Conservation (phyloP, 2,888 invertebrate species). For the Sarcophaga variegata region DNA sequence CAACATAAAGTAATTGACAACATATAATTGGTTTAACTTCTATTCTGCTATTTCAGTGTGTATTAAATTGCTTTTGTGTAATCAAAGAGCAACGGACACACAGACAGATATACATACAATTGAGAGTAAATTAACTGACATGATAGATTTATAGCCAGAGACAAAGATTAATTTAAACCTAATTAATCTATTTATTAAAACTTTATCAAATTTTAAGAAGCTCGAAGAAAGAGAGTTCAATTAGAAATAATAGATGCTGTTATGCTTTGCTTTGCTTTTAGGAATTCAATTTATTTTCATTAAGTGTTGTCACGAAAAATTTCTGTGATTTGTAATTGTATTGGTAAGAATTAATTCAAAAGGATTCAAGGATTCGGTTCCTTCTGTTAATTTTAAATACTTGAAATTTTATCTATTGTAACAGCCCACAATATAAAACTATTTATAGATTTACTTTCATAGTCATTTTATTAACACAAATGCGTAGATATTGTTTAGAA, state of each 20-base stretch:
- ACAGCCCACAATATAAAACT: too few relatives aligned
- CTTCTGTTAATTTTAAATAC: too few relatives aligned
- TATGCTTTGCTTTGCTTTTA: background rate
- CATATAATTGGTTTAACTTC: conserved; percentile 27
- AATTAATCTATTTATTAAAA: background rate
- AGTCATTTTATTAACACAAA: too few relatives aligned
- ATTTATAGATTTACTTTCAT: too few relatives aligned
- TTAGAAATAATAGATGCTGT: background rate
- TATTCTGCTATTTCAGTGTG: background rate
- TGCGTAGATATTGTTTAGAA: too few relatives aligned
- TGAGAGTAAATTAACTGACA: background rate
- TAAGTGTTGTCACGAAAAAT: too few relatives aligned
- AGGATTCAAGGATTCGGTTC: too few relatives aligned
- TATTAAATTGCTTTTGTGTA: conserved; percentile 25
- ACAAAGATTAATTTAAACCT: background rate
- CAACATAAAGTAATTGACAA: conserved; percentile 35
- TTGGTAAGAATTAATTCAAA: too few relatives aligned
- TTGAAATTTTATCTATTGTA: too few relatives aligned
- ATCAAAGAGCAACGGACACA: background rate
- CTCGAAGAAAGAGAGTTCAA: background rate
- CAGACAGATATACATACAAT: too few relatives aligned
- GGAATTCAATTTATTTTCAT: background rate
- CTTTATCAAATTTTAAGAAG: background rate
- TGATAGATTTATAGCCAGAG: background rate
- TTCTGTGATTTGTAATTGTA: too few relatives aligned